These are phyloP conservation scores for Caenorhabditis remanei DNA, from an alignment of 1,140 invertebrate genomes.

Conservation along the genomic window DNA sequence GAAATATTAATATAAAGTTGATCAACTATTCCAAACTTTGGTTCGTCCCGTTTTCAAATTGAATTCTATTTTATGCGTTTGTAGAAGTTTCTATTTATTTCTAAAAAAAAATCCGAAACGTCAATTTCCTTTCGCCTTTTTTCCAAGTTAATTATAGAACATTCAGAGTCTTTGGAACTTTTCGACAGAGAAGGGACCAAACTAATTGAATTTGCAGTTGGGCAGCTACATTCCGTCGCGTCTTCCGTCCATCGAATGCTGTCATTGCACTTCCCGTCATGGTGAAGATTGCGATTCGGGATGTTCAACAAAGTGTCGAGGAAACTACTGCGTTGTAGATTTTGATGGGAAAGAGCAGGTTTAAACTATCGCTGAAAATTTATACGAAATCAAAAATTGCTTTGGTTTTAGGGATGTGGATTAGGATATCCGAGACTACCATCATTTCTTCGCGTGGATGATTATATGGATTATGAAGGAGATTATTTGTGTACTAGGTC, in stretches of 20 bases:
- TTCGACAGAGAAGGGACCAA: slow-evolving; percentile 37
- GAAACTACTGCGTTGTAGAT: slow-evolving; percentile 77
- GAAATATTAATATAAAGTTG: neutral
- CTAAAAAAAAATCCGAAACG: slow-evolving; percentile 25
- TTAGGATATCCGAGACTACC: slow-evolving; percentile 71
- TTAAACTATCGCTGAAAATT: neutral
- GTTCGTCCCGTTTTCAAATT: slow-evolving; percentile 12
- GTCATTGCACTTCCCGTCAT: slow-evolving; percentile 74
- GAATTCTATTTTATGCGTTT: slow-evolving; percentile 42
- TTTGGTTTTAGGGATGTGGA: slow-evolving; percentile 71
- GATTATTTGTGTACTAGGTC: slow-evolving; percentile 61
- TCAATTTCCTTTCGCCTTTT: neutral
- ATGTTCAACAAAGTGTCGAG: slow-evolving; percentile 70
- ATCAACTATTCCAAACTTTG: neutral
- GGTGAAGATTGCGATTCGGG: slow-evolving; percentile 73
- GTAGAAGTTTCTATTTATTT: neutral
- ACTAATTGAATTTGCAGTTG: slow-evolving; percentile 67
- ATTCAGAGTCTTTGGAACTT: slow-evolving; percentile 12
- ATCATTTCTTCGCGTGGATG: slow-evolving; percentile 65
- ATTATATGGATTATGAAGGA: slow-evolving; percentile 65
- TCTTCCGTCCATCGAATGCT: slow-evolving; percentile 75
- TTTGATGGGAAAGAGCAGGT: slow-evolving; percentile 77
- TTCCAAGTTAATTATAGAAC: slow-evolving; percentile 45
- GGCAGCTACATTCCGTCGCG: slow-evolving; percentile 71
- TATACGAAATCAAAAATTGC: neutral